Evolutionary conservation across 2,797 vertebrate genomes (phyloP).

Genomic region (Mormyrus hasselquistii): DNA sequence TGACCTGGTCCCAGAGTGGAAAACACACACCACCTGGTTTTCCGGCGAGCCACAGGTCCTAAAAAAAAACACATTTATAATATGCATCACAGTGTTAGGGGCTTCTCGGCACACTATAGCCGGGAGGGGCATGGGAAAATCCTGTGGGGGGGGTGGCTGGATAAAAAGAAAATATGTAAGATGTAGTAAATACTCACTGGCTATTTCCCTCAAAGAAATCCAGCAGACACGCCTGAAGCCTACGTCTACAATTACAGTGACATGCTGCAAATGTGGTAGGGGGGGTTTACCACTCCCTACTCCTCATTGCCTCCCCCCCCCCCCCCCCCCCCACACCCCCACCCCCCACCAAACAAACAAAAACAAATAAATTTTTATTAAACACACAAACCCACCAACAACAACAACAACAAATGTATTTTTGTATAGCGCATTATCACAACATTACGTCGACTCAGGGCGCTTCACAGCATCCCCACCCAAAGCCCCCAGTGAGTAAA

Average conservation of each 20-base stretch:
- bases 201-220: conserved; percentile 73
- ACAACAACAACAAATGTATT: too few relatives aligned
- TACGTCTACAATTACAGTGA: conserved; percentile 72
- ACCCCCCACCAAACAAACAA: too few relatives aligned
- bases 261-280: conserved; percentile 39
- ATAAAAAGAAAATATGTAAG: conserved; percentile 61
- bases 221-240: conserved; percentile 66
- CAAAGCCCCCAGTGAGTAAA: too few relatives aligned
- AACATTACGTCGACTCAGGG: too few relatives aligned
- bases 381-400: too few relatives aligned
- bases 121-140: conserved; percentile 5
- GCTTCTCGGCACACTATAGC: conserved; percentile 9
- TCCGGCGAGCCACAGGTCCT: conserved; percentile 66
- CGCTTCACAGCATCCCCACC: too few relatives aligned
- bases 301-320: conserved; percentile 38
- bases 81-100: conserved; percentile 37
- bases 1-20: conserved; percentile 86
- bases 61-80: conserved; percentile 69
- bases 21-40: conserved; percentile 60
- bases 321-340: too few relatives aligned
- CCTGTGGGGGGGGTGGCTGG: conserved; percentile 13
- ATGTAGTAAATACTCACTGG: conserved; percentile 57
- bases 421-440: too few relatives aligned
- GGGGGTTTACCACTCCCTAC: conserved; percentile 33
- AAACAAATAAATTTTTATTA: too few relatives aligned